Conservation (phyloP, 1,140 invertebrate species). For the Camponotus pennsylvanicus region DNA sequence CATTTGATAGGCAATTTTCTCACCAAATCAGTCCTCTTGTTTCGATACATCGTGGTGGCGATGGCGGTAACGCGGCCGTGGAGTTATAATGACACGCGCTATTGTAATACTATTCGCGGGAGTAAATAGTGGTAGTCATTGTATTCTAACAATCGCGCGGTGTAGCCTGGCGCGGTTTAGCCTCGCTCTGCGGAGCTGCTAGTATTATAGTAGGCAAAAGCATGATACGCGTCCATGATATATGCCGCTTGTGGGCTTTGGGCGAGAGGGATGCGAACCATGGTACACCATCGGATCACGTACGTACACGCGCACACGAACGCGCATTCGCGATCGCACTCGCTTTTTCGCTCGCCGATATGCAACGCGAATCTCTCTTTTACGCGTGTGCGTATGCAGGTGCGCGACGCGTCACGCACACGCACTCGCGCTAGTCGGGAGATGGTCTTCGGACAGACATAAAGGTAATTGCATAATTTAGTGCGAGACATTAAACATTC, state of each 20-base stretch:
- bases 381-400: constrained; percentile 5
- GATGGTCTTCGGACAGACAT: constrained; percentile 71
- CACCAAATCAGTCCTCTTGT: constrained; percentile 11
- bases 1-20: constrained; percentile 45
- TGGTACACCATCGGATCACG: constrained; percentile 2
- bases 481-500: constrained; percentile 76
- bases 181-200: background rate
- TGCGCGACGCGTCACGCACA: constrained; percentile 1
- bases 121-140: constrained; percentile 46
- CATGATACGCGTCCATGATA: constrained; percentile 58
- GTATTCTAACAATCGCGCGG: constrained; percentile 42
- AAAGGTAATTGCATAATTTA: constrained; percentile 82
- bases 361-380: background rate
- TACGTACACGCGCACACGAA: constrained; percentile 1
- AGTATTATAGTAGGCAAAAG: constrained; percentile 44
- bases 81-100: constrained; percentile 33
- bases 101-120: constrained; percentile 62
- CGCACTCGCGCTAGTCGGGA: constrained; percentile 34
- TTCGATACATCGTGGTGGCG: background rate
- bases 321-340: background rate
- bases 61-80: background rate
- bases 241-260: constrained; percentile 60
- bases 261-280: constrained; percentile 38
- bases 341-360: constrained; percentile 17
- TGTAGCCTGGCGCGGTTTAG: background rate